Evolutionary conservation across 2,113 vertebrate species (phyloP), one percentile per base, ranked within the genome.

Genomic region (Dolichotis patagonum): DNA sequence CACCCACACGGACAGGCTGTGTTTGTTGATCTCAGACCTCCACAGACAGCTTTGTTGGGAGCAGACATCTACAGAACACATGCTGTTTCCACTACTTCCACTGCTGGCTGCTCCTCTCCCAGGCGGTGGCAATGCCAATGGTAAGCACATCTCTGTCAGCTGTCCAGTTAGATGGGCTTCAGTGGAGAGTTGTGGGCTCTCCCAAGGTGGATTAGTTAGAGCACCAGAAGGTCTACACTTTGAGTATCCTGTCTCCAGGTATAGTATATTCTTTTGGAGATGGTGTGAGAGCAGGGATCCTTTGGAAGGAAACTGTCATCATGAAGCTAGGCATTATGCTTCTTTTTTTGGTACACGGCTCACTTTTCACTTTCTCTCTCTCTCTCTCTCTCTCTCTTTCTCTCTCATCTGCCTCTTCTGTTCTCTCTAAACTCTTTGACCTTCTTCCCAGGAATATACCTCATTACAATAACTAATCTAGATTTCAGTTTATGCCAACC

Each of bases 401-500:
- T 46, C 46, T 46, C 46, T 46, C 46, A 7, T 1, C 71, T 84
- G 2, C 8, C 9, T 67, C 43, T 90, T 5, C 52, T 13, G 43
- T 46, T 26, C 11, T 10, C 1, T 35, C 28, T 58, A 43, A 8
- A 24, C 2, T 22, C 14, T 7, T 41, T 46, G 41, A 28, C 8
- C 3, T 54, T 62, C 3, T 43, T 49, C n/a, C 35, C 62, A 75
- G 67, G 67, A 73, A n/a, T 6, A 63, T 7, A 24, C 54, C 43
- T 49, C 24, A 16, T 95, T 90, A 32, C 26, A 22, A n/a, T n/a
- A n/a, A 8, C 0, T 78, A 28, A 77, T 86, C 13, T 65, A 89
- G 32, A 92, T n/a, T 32, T 93, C 63, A 30, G 58, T 28, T 13
- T 91, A 91, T 65, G 58, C 3, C 71, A 97, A 69, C 43, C 19